A percentile compares a stretch with the other conserved stretches of the same genome.
Evolutionary conservation across 2,797 vertebrate genomes (phyloP).

Genomic region (Octomys mimax): DNA sequence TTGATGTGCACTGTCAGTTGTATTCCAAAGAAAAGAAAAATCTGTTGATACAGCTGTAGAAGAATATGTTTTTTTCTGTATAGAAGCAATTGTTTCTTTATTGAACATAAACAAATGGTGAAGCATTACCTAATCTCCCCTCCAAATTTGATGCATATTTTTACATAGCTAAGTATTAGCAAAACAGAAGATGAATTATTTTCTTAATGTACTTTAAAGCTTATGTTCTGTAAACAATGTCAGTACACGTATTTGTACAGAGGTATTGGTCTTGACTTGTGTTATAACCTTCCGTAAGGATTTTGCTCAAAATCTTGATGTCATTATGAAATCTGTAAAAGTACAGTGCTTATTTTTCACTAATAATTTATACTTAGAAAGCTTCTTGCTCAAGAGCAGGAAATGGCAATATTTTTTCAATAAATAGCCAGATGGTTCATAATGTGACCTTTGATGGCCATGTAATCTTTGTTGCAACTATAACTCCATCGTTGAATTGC

Average conservation of each 20-base stretch:
- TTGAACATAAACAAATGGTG: slow-evolving; percentile 80
- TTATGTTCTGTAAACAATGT: not conserved
- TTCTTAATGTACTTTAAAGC: not conserved
- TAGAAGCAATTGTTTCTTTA: slow-evolving; percentile 80
- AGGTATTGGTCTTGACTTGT: not conserved
- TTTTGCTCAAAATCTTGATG: not conserved
- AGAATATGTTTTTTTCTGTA: slow-evolving; percentile 75
- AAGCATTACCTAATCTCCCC: slow-evolving; percentile 4
- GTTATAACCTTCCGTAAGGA: not conserved
- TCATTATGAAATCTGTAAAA: not conserved
- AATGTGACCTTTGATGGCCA: not conserved
- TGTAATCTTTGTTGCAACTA: not conserved
- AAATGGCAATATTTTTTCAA: not conserved
- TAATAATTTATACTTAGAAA: not conserved
- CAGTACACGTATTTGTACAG: not conserved
- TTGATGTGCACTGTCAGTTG: slow-evolving; percentile 89
- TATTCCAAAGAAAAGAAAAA: slow-evolving; percentile 72
- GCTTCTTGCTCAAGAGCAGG: not conserved
- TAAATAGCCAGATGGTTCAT: not conserved
- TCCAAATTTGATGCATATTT: not conserved
- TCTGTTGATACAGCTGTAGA: slow-evolving; percentile 90
- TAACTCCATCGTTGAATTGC: not conserved
- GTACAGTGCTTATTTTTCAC: not conserved
- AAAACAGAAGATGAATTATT: not conserved
- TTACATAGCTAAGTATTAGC: slow-evolving; percentile 39